A percentile compares a stretch with the other conserved stretches of the same genome.
phyloP scores from a whole-genome alignment of 2,797 vertebrate species.

The Sitta carolinensis region DNA sequence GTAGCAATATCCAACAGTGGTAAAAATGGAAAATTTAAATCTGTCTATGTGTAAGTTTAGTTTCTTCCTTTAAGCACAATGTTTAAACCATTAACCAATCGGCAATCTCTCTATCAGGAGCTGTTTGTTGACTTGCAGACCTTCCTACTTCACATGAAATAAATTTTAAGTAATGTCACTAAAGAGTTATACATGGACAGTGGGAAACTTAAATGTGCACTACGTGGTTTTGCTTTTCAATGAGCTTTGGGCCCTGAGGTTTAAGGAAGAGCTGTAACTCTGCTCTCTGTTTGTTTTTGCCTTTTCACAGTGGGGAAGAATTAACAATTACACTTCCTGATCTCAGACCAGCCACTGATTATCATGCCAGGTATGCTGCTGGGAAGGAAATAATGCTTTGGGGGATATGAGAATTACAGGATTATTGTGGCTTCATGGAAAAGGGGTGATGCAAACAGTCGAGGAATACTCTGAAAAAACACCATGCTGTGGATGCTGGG shows the following conservation, averaged over 20 bases:
- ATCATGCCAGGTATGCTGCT: constrained; percentile 77
- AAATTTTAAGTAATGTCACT: constrained; percentile 63
- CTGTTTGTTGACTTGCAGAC: constrained; percentile 64
- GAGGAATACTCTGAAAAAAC: not conserved
- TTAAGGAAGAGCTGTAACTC: constrained; percentile 5
- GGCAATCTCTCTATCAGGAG: constrained; percentile 58
- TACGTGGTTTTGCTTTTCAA: constrained; percentile 52
- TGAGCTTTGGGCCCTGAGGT: constrained; percentile 22
- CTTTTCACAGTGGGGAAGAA: constrained; percentile 74
- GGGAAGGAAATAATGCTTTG: not conserved
- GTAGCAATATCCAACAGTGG: constrained; percentile 80
- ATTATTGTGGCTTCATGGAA: not conserved
- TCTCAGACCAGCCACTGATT: constrained; percentile 79
- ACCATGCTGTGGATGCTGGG: accelerated
- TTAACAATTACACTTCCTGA: constrained; percentile 76
- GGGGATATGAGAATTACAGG: not conserved
- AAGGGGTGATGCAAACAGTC: not conserved
- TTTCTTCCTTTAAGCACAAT: constrained; percentile 64
- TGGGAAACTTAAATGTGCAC: constrained; percentile 54
- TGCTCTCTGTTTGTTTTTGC: not conserved
- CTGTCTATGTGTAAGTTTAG: constrained; percentile 80
- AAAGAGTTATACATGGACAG: constrained; percentile 51
- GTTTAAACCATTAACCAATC: constrained; percentile 56
- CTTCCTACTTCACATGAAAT: constrained; percentile 52
- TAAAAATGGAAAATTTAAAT: constrained; percentile 82